These are phyloP conservation scores for Rhamnusium bicolor DNA, from an alignment of 2,888 invertebrate species.

Conservation along the genomic window DNA sequence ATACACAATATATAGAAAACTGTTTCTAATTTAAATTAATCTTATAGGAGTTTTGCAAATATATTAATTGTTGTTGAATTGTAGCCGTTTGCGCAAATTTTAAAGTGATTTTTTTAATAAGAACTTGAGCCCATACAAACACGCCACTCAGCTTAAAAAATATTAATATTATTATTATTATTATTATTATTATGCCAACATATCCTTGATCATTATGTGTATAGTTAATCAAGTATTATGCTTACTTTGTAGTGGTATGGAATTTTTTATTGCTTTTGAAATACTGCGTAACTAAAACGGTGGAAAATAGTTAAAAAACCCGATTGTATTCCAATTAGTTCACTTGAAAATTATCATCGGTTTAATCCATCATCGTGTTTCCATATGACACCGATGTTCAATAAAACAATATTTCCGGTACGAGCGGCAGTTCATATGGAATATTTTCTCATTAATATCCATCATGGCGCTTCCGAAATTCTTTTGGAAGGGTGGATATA, in stretches of 20 bases:
- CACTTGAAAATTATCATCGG: conserved; percentile 15
- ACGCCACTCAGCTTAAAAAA: too few species aligned
- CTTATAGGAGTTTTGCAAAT: too few species aligned
- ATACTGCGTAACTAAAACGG: background rate
- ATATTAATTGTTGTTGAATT: too few species aligned
- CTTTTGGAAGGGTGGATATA: conserved; percentile 34
- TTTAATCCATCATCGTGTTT: conserved; percentile 19
- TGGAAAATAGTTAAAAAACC: conserved; percentile 1
- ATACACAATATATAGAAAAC: too few species aligned
- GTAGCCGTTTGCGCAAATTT: too few species aligned
- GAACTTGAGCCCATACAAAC: too few species aligned
- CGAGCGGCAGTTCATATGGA: conserved; percentile 21
- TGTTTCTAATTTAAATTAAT: too few species aligned
- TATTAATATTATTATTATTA: too few species aligned
- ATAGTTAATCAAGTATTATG: too few species aligned
- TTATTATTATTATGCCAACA: too few species aligned
- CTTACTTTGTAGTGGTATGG: background rate
- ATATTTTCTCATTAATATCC: conserved; percentile 39
- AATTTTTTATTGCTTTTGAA: background rate
- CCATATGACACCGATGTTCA: conserved; percentile 21
- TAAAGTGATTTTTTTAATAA: too few species aligned
- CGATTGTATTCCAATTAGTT: conserved; percentile 21
- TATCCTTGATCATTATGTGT: too few species aligned
- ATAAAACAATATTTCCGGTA: conserved; percentile 35
- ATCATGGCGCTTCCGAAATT: conserved; percentile 29